Conservation (phyloP, 2,113 vertebrate genomes). For the Cryptotis parvus region DNA sequence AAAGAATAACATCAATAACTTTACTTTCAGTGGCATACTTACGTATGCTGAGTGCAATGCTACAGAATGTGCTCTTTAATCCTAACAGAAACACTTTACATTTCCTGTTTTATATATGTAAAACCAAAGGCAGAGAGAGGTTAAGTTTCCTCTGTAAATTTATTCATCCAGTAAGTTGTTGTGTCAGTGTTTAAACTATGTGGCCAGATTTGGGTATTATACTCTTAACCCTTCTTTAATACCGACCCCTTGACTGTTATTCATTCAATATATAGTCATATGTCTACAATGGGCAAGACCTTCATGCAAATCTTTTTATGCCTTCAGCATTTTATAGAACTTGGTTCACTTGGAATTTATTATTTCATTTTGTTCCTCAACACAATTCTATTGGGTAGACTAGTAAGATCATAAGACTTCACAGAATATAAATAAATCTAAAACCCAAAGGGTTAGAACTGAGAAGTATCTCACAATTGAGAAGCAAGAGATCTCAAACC, state of each 20-base stretch:
- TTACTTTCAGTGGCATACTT: not conserved
- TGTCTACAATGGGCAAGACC: not conserved
- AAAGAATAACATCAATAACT: not conserved
- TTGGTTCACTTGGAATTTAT: conserved; percentile 23
- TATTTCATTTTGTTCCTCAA: conserved; percentile 43
- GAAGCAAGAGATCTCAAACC: not conserved
- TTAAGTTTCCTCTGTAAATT: not conserved
- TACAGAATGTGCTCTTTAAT: not conserved
- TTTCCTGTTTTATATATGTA: not conserved
- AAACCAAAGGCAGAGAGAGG: not conserved
- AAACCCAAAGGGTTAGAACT: not conserved
- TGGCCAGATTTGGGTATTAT: not conserved
- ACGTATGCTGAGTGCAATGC: not conserved
- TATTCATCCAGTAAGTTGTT: not conserved
- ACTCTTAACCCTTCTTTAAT: not conserved
- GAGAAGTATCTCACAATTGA: not conserved
- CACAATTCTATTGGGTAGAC: not conserved
- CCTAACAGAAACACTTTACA: not conserved
- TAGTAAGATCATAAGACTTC: not conserved
- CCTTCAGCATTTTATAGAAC: not conserved
- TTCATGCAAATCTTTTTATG: not conserved
- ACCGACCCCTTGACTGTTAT: not conserved
- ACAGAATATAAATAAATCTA: conserved; percentile 32
- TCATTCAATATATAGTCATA: conserved; percentile 22
- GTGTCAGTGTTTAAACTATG: not conserved